These are phyloP conservation scores for Diadema setosum DNA, from an alignment of 35 echinoderm and acorn worm genomes.

Conservation along the genomic window DNA sequence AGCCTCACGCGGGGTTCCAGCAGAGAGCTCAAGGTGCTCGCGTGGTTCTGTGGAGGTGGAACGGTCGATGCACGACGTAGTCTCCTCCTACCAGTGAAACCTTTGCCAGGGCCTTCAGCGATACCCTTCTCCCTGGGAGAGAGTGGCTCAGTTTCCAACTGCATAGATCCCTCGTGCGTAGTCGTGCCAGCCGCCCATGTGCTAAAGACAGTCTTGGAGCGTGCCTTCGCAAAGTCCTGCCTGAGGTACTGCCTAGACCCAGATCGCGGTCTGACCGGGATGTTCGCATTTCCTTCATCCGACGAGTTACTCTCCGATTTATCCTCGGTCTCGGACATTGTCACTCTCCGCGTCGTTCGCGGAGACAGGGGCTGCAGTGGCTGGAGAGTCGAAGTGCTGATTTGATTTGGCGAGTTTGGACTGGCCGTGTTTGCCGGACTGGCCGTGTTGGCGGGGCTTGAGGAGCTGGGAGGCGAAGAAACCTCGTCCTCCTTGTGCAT, in stretches of 20 bases:
- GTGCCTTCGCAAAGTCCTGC: constrained; percentile 93
- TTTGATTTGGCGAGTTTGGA: not conserved
- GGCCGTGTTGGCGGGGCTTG: not conserved
- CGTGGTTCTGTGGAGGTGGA: constrained; percentile 52
- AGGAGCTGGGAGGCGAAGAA: not conserved
- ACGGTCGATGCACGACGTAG: constrained; percentile 89
- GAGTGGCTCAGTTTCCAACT: constrained; percentile 48
- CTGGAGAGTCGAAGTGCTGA: not conserved
- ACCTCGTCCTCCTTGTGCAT: constrained; percentile 11
- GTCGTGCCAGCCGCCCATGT: constrained; percentile 54
- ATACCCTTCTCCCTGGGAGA: constrained; percentile 38
- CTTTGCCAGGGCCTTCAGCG: not conserved
- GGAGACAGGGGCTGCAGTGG: not conserved
- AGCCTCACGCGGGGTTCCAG: constrained; percentile 77
- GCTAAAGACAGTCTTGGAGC: constrained; percentile 79
- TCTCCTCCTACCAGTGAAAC: constrained; percentile 40
- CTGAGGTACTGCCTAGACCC: constrained; percentile 89
- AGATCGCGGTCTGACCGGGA: constrained; percentile 68
- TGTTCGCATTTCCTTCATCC: constrained; percentile 42
- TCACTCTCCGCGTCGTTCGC: not conserved
- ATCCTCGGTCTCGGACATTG: constrained; percentile 40
- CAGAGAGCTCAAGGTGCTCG: constrained; percentile 69
- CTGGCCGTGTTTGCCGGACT: not conserved
- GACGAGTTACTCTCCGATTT: constrained; percentile 73
- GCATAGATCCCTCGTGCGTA: constrained; percentile 3